Evolutionary conservation across 2,797 vertebrate species (phyloP).

Genomic region (Mus minutoides): DNA sequence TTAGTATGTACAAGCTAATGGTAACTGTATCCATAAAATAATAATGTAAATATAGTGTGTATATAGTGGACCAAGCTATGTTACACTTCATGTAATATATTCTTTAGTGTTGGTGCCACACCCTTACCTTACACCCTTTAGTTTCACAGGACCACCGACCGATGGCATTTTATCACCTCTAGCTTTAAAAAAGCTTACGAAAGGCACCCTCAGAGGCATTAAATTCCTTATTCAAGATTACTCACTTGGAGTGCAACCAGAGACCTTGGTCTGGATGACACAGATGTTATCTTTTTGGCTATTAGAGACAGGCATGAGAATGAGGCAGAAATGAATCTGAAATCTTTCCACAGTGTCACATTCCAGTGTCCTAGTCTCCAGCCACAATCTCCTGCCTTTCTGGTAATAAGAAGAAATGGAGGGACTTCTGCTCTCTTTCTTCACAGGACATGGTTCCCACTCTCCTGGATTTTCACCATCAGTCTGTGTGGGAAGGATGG

Average conservation of each 20-base stretch:
- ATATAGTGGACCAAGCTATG: background rate
- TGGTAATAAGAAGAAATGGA: background rate
- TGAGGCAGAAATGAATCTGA: conserved; percentile 17
- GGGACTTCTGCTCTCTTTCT: background rate
- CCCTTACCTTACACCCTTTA: conserved; percentile 24
- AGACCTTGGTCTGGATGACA: background rate
- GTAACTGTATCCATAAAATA: background rate
- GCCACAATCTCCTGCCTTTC: background rate
- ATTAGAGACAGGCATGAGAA: conserved; percentile 16
- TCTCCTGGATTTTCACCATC: background rate
- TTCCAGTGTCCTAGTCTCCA: background rate
- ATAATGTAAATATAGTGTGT: background rate
- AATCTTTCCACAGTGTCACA: background rate
- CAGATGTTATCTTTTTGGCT: conserved; percentile 36
- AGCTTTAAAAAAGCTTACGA: conserved; percentile 27
- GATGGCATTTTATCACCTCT: conserved; percentile 21
- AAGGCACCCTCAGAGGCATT: conserved; percentile 8
- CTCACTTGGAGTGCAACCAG: conserved; percentile 13
- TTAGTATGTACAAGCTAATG: background rate
- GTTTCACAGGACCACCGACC: background rate
- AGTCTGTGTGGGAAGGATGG: too few species aligned
- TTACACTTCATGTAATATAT: background rate
- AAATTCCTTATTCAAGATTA: conserved; percentile 34
- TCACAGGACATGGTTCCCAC: too few species aligned
- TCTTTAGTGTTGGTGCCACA: background rate